Evolutionary conservation across 2,113 vertebrate species (phyloP).

Genomic region (Oncorhynchus masou): DNA sequence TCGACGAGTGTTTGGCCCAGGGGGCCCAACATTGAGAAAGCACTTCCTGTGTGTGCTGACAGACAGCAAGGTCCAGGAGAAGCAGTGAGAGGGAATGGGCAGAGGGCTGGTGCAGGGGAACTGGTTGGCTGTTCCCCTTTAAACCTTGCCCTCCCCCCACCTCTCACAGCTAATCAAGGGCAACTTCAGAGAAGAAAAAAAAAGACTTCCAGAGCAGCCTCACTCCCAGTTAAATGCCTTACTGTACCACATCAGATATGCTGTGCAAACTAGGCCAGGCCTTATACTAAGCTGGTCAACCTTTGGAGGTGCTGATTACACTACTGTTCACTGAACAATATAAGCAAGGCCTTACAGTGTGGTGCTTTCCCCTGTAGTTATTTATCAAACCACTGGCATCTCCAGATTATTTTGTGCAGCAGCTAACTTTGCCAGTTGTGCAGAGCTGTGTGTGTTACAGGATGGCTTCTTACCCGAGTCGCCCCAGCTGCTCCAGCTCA

Average conservation of each 20-base stretch:
- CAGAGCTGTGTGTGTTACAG: no score
- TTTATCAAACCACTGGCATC: no score
- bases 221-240: not conserved
- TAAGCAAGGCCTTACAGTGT: no score
- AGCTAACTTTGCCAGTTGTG: no score
- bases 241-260: no score
- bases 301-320: no score
- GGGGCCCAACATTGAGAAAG: conserved; percentile 58
- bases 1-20: conserved; percentile 67
- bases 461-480: conserved; percentile 79
- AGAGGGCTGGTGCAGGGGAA: conserved; percentile 46
- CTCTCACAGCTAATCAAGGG: conserved; percentile 52
- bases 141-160: not conserved
- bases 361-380: no score
- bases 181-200: conserved; percentile 36
- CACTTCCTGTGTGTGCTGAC: conserved; percentile 73
- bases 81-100: conserved; percentile 35
- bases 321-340: no score
- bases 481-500: conserved; percentile 81
- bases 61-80: conserved; percentile 54
- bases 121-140: conserved; percentile 34
- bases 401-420: no score
- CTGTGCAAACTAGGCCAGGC: no score
- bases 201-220: conserved; percentile 27
- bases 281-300: no score